These are phyloP conservation scores for Acromyrmex echinatior DNA, from an alignment of 1,140 invertebrate genomes.

Conservation along the genomic window DNA sequence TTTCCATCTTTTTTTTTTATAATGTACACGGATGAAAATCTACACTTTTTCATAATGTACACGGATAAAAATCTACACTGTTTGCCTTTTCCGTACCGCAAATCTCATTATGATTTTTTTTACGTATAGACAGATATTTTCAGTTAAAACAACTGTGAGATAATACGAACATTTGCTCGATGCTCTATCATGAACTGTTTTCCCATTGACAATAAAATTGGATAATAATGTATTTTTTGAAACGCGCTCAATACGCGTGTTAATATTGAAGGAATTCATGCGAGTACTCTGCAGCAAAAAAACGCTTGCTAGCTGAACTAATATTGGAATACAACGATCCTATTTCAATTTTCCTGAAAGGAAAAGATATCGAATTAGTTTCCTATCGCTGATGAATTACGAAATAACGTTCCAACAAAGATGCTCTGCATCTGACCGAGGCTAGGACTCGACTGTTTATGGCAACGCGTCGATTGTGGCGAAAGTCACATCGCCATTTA, in stretches of 20 bases:
- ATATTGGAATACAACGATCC: neutral
- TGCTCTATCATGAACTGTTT: neutral
- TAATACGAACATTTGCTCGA: neutral
- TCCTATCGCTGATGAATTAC: constrained; percentile 31
- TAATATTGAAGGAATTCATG: neutral
- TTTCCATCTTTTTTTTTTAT: neutral
- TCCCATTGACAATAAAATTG: neutral
- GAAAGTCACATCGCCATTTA: constrained; percentile 56
- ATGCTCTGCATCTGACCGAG: neutral
- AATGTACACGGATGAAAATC: neutral
- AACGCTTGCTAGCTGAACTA: neutral
- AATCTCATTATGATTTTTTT: constrained; percentile 17
- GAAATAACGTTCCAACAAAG: constrained; percentile 31
- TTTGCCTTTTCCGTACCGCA: neutral
- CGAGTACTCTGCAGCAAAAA: neutral
- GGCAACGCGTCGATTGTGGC: neutral
- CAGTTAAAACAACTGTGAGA: neutral
- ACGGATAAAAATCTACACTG: neutral
- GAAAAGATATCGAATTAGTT: neutral
- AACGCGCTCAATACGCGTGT: neutral
- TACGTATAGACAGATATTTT: neutral
- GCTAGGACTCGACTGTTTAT: constrained; percentile 37
- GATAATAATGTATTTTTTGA: constrained; percentile 17
- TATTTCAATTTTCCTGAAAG: constrained; percentile 21
- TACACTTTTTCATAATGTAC: neutral